phyloP scores from a whole-genome alignment of 2,797 vertebrate genomes.

The Limnodromus scolopaceus region DNA sequence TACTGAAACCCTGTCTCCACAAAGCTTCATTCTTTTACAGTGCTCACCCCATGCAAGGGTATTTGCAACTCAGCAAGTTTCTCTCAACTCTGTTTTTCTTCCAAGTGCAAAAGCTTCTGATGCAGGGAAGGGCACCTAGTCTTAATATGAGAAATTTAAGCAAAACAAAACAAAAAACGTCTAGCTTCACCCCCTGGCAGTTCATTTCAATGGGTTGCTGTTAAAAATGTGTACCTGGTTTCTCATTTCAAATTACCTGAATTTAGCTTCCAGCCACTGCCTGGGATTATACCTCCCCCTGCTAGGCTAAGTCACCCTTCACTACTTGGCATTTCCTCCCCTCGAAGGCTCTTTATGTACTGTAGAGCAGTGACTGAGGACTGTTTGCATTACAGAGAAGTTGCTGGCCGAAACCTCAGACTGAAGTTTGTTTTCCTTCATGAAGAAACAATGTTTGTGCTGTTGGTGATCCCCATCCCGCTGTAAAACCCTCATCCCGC shows the following conservation, averaged over 20 bases:
- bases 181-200: not conserved
- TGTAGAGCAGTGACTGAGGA: not conserved
- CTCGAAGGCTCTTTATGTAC: not conserved
- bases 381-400: not conserved
- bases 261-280: not conserved
- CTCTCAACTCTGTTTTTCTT: not conserved
- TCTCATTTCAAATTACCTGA: not conserved
- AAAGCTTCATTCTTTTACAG: not conserved
- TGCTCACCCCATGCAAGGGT: fast-evolving
- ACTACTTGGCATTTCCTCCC: not conserved
- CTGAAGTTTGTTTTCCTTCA: conserved; percentile 1
- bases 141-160: not conserved
- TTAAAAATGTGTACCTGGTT: not conserved
- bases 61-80: not conserved
- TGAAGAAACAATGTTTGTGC: not conserved
- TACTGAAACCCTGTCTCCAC: not conserved
- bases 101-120: not conserved
- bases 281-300: not conserved
- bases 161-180: fast-evolving
- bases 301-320: not conserved
- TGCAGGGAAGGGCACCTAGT: not conserved
- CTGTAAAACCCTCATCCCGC: not conserved
- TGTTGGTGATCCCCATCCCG: not conserved
- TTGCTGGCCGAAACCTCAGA: not conserved
- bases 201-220: not conserved